Percentiles rank a stretch among this genome's conserved stretches.
These are phyloP conservation scores for Cephus cinctus DNA, from an alignment of 1,140 invertebrate genomes.

Conservation along the genomic window DNA sequence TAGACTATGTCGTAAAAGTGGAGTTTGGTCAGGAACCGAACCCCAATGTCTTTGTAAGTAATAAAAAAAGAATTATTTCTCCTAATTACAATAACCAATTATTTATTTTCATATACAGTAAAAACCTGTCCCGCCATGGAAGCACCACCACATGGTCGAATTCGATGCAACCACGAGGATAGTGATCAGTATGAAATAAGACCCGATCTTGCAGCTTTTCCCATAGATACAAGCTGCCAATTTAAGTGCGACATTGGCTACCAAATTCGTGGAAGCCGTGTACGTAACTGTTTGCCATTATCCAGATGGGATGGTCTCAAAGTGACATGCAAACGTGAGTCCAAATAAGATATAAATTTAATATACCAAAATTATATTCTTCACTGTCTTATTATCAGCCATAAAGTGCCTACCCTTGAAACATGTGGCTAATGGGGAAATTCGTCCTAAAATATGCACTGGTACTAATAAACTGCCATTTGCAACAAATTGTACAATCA, in stretches of 20 bases:
- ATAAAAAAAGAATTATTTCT: conserved; percentile 3
- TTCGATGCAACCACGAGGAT: conserved; percentile 62
- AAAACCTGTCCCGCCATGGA: conserved; percentile 62
- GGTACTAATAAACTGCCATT: conserved; percentile 54
- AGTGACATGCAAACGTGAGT: conserved; percentile 66
- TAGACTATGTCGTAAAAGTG: conserved; percentile 64
- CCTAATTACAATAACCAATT: conserved; percentile 8
- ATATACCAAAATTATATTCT: conserved; percentile 11
- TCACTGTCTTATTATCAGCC: conserved; percentile 39
- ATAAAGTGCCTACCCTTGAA: conserved; percentile 60
- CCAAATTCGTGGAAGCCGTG: conserved; percentile 65
- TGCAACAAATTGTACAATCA: conserved; percentile 58
- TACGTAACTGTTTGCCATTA: conserved; percentile 67
- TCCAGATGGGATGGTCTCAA: conserved; percentile 70
- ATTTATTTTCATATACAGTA: conserved; percentile 50
- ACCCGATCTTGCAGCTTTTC: conserved; percentile 31
- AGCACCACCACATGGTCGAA: conserved; percentile 60
- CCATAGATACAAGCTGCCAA: conserved; percentile 66
- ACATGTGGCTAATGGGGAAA: conserved; percentile 51
- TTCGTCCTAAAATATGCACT: conserved; percentile 55
- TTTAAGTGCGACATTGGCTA: conserved; percentile 68
- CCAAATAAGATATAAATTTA: conserved; percentile 3
- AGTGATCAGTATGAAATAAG: conserved; percentile 19
- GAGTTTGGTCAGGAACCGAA: conserved; percentile 66
- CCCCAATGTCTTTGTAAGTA: conserved; percentile 63